Evolutionary conservation across 2,888 invertebrate species (phyloP), one percentile per base, ranked within the genome.

Genomic region (Apoderus coryli): DNA sequence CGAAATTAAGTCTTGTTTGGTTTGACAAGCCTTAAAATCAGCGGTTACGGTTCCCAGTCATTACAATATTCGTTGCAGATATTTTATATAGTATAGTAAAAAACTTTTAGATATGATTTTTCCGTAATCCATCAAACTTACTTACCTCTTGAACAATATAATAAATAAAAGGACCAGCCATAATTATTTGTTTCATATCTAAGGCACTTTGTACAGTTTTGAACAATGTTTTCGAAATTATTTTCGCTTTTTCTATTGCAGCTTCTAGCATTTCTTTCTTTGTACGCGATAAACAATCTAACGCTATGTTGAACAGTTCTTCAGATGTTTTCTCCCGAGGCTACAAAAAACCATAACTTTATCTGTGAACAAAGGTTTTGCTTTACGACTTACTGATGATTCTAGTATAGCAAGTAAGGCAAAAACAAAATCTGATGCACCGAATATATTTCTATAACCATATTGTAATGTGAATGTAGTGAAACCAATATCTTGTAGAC

Each of bases 91-190:
- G n/a, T n/a, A n/a, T n/a, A n/a, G n/a, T n/a, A n/a, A n/a, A n/a
- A n/a, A n/a, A n/a, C n/a, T n/a, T n/a, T n/a, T n/a, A n/a, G n/a
- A n/a, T n/a, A n/a, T n/a, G n/a, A n/a, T n/a, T n/a, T n/a, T n/a
- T n/a, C n/a, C n/a, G n/a, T n/a, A n/a, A n/a, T n/a, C n/a, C n/a
- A 19, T 19, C n/a, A 19, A 19, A 6, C n/a, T 7, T 13, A 33
- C 53, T 52, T 45, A 85, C 85, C 63, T 89, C 88, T 41, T 77
- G 77, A 29, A 93, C 65, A 22, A 82, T 72, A 41, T 82, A 77
- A 54, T 90, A 90, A 25, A 85, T 69, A 56, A 90, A 92, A 1
- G 89, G 82, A 1, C 92, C 92, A 1, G 88, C 80, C 13, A 78
- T 76, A 34, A 76, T 72, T n/a, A 93, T 70, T 47, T 74, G 73